Percentiles rank a stretch among this genome's conserved stretches.
These are phyloP conservation scores for Vireo griseus DNA, from an alignment of 2,797 vertebrate species.

Conservation along the genomic window DNA sequence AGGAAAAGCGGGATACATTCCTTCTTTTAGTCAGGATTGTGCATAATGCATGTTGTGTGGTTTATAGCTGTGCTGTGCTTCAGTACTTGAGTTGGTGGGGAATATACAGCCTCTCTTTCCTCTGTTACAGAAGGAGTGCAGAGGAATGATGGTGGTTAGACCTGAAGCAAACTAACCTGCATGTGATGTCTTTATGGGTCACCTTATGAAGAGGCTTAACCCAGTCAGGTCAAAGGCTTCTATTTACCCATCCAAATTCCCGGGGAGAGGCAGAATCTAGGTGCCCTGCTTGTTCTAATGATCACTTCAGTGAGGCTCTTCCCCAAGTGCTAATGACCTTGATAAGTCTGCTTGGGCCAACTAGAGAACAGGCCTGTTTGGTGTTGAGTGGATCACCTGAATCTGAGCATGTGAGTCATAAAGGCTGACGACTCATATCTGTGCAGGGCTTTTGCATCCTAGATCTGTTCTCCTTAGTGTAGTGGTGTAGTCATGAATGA, in stretches of 20 bases:
- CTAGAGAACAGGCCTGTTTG: not conserved
- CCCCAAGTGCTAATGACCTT: not conserved
- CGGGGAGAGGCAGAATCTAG: not conserved
- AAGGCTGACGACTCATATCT: not conserved
- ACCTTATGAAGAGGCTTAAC: not conserved
- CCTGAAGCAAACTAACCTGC: not conserved
- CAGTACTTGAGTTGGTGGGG: not conserved
- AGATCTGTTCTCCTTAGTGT: not conserved
- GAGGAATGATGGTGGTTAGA: not conserved
- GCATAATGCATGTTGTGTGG: not conserved
- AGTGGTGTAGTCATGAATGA: not conserved
- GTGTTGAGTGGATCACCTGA: not conserved
- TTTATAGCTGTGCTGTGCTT: not conserved
- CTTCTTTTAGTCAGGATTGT: not conserved
- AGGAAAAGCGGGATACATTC: not conserved
- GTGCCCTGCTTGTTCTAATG: not conserved
- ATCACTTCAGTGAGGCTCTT: not conserved
- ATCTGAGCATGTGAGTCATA: not conserved
- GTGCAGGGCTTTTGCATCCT: not conserved
- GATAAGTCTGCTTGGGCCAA: not conserved
- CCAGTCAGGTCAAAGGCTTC: not conserved
- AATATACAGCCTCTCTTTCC: not conserved
- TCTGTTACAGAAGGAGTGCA: not conserved
- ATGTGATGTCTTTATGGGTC: not conserved
- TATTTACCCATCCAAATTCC: not conserved